Conservation (phyloP, 2,888 invertebrate species). For the Cryptosula pallasiana region DNA sequence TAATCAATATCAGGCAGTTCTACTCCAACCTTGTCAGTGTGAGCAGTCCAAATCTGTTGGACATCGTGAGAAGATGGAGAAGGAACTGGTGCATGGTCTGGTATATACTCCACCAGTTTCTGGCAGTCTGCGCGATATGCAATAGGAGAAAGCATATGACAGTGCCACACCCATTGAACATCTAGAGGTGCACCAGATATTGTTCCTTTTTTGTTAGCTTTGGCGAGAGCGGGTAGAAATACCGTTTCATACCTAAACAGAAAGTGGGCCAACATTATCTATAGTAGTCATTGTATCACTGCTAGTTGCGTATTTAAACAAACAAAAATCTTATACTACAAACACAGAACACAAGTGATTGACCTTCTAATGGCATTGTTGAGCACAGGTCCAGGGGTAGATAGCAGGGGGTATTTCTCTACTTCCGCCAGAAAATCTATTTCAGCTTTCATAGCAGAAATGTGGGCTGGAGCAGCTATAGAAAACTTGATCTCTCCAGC, state of each 20-base stretch:
- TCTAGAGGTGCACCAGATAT: conserved; percentile 54
- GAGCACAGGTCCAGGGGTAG: conserved; percentile 39
- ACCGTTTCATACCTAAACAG: conserved; percentile 31
- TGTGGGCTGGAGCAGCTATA: neutral
- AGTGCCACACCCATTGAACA: conserved; percentile 57
- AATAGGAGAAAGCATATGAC: conserved; percentile 48
- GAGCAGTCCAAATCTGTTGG: conserved; percentile 26
- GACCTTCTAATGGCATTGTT: conserved; percentile 55
- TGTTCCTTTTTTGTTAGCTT: neutral
- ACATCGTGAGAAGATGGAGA: conserved; percentile 37
- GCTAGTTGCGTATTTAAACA: neutral
- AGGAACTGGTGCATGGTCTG: conserved; percentile 51
- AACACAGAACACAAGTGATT: too few relatives aligned
- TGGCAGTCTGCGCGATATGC: conserved; percentile 44
- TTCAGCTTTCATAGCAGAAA: neutral
- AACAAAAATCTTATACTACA: conserved; percentile 30
- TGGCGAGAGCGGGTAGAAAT: conserved; percentile 55
- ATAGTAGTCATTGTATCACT: too few relatives aligned
- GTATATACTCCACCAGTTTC: conserved; percentile 38
- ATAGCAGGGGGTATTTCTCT: neutral
- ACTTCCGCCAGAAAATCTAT: neutral
- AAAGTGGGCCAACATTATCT: neutral
- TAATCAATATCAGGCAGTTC: too few relatives aligned
- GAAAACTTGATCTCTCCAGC: too few relatives aligned
- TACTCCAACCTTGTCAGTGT: conserved; percentile 24